Percentiles rank a stretch among this genome's conserved stretches.
These are phyloP conservation scores for Pteropus alecto DNA, from an alignment of 2,113 vertebrate genomes.

Conservation along the genomic window DNA sequence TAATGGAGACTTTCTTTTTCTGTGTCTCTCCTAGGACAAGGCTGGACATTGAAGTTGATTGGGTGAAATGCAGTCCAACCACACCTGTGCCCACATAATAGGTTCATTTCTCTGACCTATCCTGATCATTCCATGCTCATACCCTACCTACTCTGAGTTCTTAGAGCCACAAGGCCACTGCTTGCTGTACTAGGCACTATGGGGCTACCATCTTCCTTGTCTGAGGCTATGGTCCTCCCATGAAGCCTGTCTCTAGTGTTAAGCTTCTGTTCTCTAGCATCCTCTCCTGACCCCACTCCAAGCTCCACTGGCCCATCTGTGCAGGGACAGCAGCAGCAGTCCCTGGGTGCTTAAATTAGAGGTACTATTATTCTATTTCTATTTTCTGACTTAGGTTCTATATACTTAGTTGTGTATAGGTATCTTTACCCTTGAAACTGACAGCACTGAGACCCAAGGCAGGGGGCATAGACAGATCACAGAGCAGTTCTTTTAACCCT, in stretches of 20 bases:
- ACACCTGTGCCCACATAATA: background rate
- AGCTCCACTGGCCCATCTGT: background rate
- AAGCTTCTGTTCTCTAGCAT: background rate
- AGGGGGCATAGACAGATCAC: background rate
- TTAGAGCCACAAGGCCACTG: background rate
- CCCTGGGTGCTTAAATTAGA: background rate
- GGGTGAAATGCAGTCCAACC: background rate
- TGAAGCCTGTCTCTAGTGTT: background rate
- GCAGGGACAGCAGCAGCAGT: background rate
- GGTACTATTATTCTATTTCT: background rate
- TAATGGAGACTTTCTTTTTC: background rate
- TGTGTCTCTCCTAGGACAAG: background rate
- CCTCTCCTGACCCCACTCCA: background rate
- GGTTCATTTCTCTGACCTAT: background rate
- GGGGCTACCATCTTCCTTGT: background rate
- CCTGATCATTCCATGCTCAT: background rate
- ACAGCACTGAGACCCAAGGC: background rate
- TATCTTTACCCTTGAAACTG: background rate
- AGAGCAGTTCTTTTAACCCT: background rate
- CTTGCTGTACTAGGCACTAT: background rate
- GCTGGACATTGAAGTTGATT: background rate
- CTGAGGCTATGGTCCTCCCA: background rate
- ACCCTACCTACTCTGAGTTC: background rate
- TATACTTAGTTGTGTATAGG: background rate
- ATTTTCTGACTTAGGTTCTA: background rate